Base-by-base conservation (phyloP, 1,140 invertebrate genomes). In the Philopotamus ludificatus region DNA sequence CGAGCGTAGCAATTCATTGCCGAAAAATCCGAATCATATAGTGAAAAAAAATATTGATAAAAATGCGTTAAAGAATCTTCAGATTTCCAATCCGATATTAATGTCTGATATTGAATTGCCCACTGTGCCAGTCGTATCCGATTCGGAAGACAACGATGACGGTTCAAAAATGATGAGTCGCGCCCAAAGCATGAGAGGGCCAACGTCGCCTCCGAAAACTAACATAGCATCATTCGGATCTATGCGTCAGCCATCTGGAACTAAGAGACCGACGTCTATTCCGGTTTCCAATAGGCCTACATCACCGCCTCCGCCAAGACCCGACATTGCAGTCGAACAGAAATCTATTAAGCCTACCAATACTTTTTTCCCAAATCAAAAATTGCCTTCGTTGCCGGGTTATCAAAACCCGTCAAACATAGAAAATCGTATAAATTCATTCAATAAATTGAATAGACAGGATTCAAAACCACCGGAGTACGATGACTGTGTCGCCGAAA, bases 81-180 rank as follows among this genome's bases (percentile, higher is more conserved):
- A 92, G 73, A 94, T 94, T 70, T 94, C 91, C 0, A 83, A 86
- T 73, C 91, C 92, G 0, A 92, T 93, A 70, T 83, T 84, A 1
- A 88, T 90, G 70, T 84, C 81, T 26, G 82, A 86, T 28, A 87
- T 88, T 1, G 84, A 86, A 41, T 75, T 88, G 0, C 78, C 85
- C 0, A 78, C 82, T 4, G 79, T 88, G 1, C 81, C 86, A 0
- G 83, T 88, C 0, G 77, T 80, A 0, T 80, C 79, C 0, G 79
- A 81, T 72, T 77, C 77, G 7, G 79, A 80, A 70, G 79, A 80
- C 18, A 60, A 51, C 0, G 79, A 80, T 16, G 78, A 79, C 64
- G 47, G 72, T 1, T n/a, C 53, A 4, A 85, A 84, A 71, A 74
- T 78, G 1, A 82, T 92, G 0, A 85, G 87, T 73, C 79, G 91